Percentiles rank a stretch among this genome's conserved stretches.
phyloP scores from a whole-genome alignment of 2,888 invertebrate genomes.

The Aleiodes leptofemur region DNA sequence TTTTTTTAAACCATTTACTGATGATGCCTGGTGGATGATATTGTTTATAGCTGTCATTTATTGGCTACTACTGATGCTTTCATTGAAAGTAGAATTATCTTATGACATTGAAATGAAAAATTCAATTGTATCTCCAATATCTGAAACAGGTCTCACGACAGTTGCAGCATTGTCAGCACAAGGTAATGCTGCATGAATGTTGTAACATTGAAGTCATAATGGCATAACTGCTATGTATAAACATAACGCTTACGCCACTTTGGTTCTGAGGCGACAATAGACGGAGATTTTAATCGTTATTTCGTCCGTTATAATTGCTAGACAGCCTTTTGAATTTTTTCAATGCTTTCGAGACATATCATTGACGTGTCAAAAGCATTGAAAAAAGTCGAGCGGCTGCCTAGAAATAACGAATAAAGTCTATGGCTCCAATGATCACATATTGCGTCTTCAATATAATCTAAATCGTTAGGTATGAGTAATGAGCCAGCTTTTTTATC shows the following conservation, averaged over 20 bases:
- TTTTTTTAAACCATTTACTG: slow-evolving; percentile 80
- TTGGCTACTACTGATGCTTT: slow-evolving; percentile 60
- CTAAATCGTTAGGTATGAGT: slow-evolving; percentile 71
- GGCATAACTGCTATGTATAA: too few relatives aligned
- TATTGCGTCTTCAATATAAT: background rate
- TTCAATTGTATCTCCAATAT: slow-evolving; percentile 55
- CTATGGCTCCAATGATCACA: background rate
- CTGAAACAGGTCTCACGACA: slow-evolving; percentile 71
- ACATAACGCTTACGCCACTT: too few relatives aligned
- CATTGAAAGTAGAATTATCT: slow-evolving; percentile 56
- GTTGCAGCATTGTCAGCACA: slow-evolving; percentile 76
- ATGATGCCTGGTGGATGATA: slow-evolving; percentile 78
- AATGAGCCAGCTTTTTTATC: slow-evolving; percentile 76
- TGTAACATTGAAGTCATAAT: too few relatives aligned
- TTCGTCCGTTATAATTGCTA: too few relatives aligned
- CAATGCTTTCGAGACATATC: too few relatives aligned
- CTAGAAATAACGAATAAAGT: too few relatives aligned
- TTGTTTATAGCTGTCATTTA: slow-evolving; percentile 66
- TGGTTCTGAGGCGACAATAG: too few relatives aligned
- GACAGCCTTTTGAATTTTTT: too few relatives aligned
- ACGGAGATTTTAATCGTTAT: too few relatives aligned
- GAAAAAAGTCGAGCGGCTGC: too few relatives aligned
- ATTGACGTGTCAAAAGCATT: too few relatives aligned
- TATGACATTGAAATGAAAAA: slow-evolving; percentile 44
- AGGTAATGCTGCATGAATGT: slow-evolving; percentile 62